Base-by-base conservation (phyloP, 1,140 invertebrate genomes). In the Zaprionus ghesquierei region DNA sequence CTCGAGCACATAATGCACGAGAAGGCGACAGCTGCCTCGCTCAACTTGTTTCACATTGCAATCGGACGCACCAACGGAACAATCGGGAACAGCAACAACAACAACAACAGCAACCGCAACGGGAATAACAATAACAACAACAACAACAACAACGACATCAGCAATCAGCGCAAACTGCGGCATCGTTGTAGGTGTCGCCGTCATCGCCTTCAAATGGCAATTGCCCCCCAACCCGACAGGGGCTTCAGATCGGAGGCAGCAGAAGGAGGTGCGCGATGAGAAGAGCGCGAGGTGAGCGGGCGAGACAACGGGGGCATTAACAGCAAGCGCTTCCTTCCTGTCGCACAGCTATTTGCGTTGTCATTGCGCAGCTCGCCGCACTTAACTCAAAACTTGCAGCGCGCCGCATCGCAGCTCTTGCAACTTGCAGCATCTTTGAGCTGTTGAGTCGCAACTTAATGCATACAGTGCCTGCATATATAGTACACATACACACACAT, bases 311-410 rank as follows among this genome's bases (percentile, higher is more conserved):
- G 41, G 25, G 23, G 20, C 54, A 71, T 71, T 71, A 56, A 65
- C 25, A 71, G 62, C 69, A 49, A 65, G 33, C 61, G 35, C 46
- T 71, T 71, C 69, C 69, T 71, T 71, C 69, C 69, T 71, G 69
- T 71, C 46, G 53, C 27, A 50, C 25, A 25, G 61, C 27, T 44
- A 59, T 59, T 53, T 59, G 69, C 55, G 44, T 65, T 72, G 62
- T 59, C 69, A 66, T 59, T 38, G 69, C 41, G 15, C 41, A 22
- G 41, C 20, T n/a, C 33, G 20, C 22, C 35, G 20, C 38, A 18
- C 23, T 46, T 23, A 60, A 29, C 38, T 51, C 59, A 8, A 20
- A 51, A 12, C 44, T 50, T 49, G 23, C 58, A 29, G 15, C 25
- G 29, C 29, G 31, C n/a, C 3, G 27, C 62, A 33, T 46, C 35